These are phyloP conservation scores for Apamea epomidion DNA, from an alignment of 2,888 invertebrate species.

Conservation along the genomic window DNA sequence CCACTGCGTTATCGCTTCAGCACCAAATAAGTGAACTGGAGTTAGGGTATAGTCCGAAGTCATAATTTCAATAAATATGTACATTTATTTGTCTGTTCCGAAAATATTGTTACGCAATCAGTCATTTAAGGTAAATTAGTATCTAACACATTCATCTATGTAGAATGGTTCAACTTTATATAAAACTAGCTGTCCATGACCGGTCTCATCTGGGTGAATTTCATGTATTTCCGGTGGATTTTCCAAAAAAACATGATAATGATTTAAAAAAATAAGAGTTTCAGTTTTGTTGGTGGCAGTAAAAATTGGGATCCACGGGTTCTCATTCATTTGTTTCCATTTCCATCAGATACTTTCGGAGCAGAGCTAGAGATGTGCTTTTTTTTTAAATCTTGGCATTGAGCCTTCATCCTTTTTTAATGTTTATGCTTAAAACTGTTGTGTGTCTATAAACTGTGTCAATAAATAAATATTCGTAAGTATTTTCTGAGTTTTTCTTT, in stretches of 20 bases:
- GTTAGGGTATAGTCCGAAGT: not conserved
- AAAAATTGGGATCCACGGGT: not conserved
- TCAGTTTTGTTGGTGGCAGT: not conserved
- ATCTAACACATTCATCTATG: not conserved
- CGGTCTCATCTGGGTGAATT: too few relatives aligned
- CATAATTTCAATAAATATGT: not conserved
- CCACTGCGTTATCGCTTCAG: not conserved
- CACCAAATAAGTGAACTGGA: not conserved
- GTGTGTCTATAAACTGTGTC: not conserved
- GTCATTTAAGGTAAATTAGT: not conserved
- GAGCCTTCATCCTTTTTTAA: not conserved
- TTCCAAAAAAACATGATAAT: too few relatives aligned
- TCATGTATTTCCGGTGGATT: too few relatives aligned
- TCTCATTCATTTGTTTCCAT: not conserved
- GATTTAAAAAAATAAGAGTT: not conserved
- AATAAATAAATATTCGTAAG: not conserved
- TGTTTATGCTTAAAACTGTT: not conserved
- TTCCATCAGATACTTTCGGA: not conserved
- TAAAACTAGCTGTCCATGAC: too few relatives aligned
- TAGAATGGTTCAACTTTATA: too few relatives aligned
- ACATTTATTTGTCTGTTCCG: not conserved
- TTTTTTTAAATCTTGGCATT: not conserved
- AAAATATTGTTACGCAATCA: not conserved
- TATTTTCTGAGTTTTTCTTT: rapidly evolving
- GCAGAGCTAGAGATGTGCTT: not conserved